Evolutionary conservation across 2,113 vertebrate genomes (phyloP), one percentile per base, ranked within the genome.

Genomic region (Osmerus mordax): DNA sequence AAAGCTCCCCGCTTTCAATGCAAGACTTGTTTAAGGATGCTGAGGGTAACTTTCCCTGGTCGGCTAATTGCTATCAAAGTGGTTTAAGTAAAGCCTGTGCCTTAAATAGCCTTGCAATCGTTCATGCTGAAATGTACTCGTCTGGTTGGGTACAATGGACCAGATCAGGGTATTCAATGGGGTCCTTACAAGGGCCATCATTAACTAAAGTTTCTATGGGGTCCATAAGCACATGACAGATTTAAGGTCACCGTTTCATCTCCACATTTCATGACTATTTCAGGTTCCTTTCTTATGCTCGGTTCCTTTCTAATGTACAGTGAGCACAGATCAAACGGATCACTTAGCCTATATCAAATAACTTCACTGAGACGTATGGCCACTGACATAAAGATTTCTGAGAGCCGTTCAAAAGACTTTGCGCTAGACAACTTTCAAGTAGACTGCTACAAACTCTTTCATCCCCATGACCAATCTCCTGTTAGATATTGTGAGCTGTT

Each of bases 391-490:
- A 56, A 16, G 15, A 47, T 71, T 9, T 62, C 11, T 76, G 54
- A 61, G 69, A 3, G 52, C 66, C 66, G 65, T 15, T 63, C 54
- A 70, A 72, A 25, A 65, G 65, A 54, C 76, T 76, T 72, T 29
- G 25, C 36, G 56, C 41, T 47, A 47, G 41, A 47, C 41, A 47
- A 47, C 41, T 47, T 61, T 61, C 32, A 70, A 58, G 9, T 69
- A 53, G 58, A 81, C 69, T 72, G 75, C 74, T 65, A 73, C 59
- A 78, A 78, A 76, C 70, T 61, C 75, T 80, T 82, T 81, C 72
- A 81, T 79, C 76, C 69, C 77, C 60, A 78, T 73, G 76, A 79
- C 76, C 78, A 83, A 78, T 77, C 51, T 78, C 71, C 72, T 81
- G 66, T 74, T 70, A 73, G 69, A 83, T 70, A 76, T 56, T 74